A percentile compares a stretch with the other conserved stretches of the same genome.
phyloP scores from a whole-genome alignment of 2,797 vertebrate species.

The Lacerta viridis region DNA sequence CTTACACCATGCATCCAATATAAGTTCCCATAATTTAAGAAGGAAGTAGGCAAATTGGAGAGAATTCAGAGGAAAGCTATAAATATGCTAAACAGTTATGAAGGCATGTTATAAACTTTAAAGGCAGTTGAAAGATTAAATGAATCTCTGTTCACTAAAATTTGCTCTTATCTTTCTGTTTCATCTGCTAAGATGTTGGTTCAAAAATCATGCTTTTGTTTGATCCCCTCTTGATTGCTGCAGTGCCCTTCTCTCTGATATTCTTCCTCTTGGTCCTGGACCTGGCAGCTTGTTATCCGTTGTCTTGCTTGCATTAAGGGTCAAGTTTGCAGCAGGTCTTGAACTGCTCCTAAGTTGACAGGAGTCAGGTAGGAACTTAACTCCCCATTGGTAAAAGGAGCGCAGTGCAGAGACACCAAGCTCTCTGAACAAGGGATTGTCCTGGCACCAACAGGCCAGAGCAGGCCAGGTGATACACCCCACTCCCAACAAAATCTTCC shows the following conservation, averaged over 20 bases:
- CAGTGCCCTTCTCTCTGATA: not conserved
- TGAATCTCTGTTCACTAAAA: conserved; percentile 10
- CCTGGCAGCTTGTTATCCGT: not conserved
- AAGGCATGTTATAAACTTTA: conserved; percentile 28
- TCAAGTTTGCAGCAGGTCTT: not conserved
- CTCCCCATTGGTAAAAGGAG: not conserved
- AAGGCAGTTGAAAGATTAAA: conserved; percentile 11
- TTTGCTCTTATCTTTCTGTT: conserved; percentile 15
- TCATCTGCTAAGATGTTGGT: not conserved
- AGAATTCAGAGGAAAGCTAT: conserved; percentile 11
- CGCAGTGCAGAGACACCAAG: too few relatives aligned
- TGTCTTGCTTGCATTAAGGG: not conserved
- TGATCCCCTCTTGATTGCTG: not conserved
- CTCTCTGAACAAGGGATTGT: not conserved
- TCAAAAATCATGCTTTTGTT: not conserved
- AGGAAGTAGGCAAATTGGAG: conserved; percentile 9
- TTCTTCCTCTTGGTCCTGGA: not conserved
- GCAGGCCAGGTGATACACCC: not conserved
- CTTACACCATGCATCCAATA: not conserved
- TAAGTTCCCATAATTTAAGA: conserved; percentile 13
- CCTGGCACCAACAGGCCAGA: not conserved
- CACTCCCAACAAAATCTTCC: not conserved
- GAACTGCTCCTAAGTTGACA: not conserved
- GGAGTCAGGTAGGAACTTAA: not conserved
- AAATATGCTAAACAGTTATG: conserved; percentile 31